Evolutionary conservation across 2,113 vertebrate genomes (phyloP), one percentile per base, ranked within the genome.

Genomic region (Antigone vipio): DNA sequence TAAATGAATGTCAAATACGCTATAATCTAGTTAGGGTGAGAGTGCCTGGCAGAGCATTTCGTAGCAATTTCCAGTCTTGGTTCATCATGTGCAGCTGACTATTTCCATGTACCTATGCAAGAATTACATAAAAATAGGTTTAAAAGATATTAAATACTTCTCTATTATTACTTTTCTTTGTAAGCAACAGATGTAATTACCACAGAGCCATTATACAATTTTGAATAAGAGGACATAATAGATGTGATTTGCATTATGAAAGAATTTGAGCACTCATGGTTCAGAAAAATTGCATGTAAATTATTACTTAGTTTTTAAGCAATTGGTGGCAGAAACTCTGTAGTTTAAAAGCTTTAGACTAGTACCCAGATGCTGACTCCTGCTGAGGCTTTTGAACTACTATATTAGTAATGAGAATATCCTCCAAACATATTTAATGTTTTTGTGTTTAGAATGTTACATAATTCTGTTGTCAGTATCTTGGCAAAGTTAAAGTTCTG

Each of bases 1-100:
- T 91, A 86, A 95, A 82, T 96, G 89, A 92, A 87, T 91, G 80
- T 84, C 91, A 91, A 68, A 92, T 89, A 85, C 2, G 2, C 45
- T 71, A 69, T 92, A 84, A 92, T 84, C 55, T 89, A 45, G 47
- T 88, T 88, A 91, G 72, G 56, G 23, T 79, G 50, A 85, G 42
- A 81, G 83, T 87, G 34, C 35, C 55, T 18, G 8, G 42, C 93
- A 88, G 49, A 83, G 53, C 74, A 77, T 94, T 87, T 95, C 34
- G 27, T 88, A 64, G 58, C 85, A 44, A 69, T 89, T 96, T 85
- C 40, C 35, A 58, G 81, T 49, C 73, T 63, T 89, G 22, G 35
- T 94, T 91, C 66, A 47, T 79, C 53, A 79, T 69, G 24, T 82
- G 34, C 27, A 60, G 42, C 60, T 96, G 75, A 45, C 45, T 93